Evolutionary conservation across 2,888 invertebrate species (phyloP).

Genomic region (Lepas anatifera): DNA sequence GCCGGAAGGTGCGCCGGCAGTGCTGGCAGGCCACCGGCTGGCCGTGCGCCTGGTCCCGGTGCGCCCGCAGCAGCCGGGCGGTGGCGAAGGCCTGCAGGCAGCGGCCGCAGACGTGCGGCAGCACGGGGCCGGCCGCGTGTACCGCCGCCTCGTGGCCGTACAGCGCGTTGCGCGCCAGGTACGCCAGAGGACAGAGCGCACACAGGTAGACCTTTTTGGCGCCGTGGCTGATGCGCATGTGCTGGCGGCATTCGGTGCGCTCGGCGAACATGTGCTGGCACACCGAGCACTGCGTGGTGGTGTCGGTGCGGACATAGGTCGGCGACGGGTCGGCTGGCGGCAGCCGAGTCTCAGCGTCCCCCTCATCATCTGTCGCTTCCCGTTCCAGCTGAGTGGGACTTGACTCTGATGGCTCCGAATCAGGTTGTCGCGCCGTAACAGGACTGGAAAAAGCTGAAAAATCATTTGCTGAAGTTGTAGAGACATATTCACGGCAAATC

Average conservation of each 20-base stretch:
- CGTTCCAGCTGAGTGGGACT: neutral
- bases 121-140: neutral
- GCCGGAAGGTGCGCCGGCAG: neutral
- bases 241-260: neutral
- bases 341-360: neutral
- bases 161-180: neutral
- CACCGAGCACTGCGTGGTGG: neutral
- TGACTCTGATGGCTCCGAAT: neutral
- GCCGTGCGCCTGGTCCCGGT: neutral
- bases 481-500: neutral
- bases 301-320: neutral
- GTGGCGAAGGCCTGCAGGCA: neutral
- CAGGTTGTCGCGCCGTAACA: neutral
- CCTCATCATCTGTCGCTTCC: neutral
- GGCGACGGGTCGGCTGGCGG: neutral
- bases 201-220: slow-evolving; percentile 1
- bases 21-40: neutral
- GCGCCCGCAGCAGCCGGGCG: neutral
- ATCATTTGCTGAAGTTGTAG: neutral
- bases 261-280: neutral
- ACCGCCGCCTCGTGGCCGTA: neutral
- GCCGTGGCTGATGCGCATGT: neutral
- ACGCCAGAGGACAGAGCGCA: neutral
- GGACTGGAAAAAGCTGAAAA: no score
- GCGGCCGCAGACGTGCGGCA: neutral